phyloP scores from a whole-genome alignment of 2,888 invertebrate genomes.

The Tenthredo scrophulariae region DNA sequence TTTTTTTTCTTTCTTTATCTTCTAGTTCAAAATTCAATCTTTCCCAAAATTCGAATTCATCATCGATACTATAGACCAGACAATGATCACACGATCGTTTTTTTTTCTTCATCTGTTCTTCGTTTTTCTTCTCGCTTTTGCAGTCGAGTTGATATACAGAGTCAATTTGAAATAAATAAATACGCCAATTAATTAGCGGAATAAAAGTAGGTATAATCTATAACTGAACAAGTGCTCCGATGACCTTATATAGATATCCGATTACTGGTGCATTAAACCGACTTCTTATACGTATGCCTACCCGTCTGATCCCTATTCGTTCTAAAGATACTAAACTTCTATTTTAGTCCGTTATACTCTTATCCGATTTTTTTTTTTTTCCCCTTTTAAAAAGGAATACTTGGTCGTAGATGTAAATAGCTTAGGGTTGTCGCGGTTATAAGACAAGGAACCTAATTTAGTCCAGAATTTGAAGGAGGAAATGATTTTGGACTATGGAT shows the following conservation, averaged over 20 bases:
- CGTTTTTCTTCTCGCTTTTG: too few species aligned
- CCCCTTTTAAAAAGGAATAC: slow-evolving; percentile 46
- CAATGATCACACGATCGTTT: background rate
- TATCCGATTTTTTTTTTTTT: background rate
- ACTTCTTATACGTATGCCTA: background rate
- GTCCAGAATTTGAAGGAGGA: background rate
- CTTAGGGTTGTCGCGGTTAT: background rate
- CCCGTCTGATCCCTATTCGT: slow-evolving; percentile 48
- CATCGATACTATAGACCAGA: background rate
- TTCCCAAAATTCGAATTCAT: background rate
- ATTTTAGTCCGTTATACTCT: slow-evolving; percentile 13
- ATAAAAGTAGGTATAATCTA: background rate
- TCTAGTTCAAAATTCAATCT: background rate
- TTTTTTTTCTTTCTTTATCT: background rate
- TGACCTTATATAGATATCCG: background rate
- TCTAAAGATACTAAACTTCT: slow-evolving; percentile 8
- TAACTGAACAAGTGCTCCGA: background rate
- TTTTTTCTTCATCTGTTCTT: background rate
- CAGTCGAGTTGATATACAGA: too few species aligned
- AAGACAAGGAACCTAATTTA: background rate
- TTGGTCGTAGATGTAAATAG: background rate
- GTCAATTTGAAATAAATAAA: background rate
- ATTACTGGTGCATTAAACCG: slow-evolving; percentile 24
- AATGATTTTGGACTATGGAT: background rate
- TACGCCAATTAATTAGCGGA: background rate